Evolutionary conservation across 2,797 vertebrate genomes (phyloP).

Genomic region (Gymnothorax reevesii): DNA sequence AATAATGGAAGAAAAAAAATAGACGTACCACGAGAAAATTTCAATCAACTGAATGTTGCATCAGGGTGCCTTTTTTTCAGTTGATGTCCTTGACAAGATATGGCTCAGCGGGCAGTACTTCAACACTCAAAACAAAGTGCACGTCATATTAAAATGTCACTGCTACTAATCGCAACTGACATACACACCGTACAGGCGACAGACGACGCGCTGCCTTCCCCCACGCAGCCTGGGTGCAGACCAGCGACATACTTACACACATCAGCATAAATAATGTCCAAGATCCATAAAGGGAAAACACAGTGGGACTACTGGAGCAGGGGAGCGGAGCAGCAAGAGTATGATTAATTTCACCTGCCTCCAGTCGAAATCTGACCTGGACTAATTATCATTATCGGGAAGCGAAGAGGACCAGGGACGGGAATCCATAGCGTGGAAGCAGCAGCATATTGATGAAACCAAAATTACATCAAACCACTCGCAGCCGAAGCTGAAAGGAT

Average conservation of each 20-base stretch:
- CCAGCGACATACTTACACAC: slow-evolving; percentile 56
- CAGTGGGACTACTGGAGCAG: slow-evolving; percentile 34
- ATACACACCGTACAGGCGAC: not conserved
- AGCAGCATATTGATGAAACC: slow-evolving; percentile 10
- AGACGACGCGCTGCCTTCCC: slow-evolving; percentile 46
- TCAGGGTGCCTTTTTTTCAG: not conserved
- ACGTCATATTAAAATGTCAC: not conserved
- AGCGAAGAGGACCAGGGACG: slow-evolving; percentile 16
- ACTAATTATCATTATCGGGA: slow-evolving; percentile 29
- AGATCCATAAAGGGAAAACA: slow-evolving; percentile 54
- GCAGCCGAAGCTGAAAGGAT: slow-evolving; percentile 15
- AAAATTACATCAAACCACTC: slow-evolving; percentile 19
- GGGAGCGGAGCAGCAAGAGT: slow-evolving; percentile 22
- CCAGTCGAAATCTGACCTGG: not conserved
- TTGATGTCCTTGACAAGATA: not conserved
- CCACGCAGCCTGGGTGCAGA: slow-evolving; percentile 49
- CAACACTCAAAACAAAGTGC: not conserved
- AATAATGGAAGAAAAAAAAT: too few species aligned
- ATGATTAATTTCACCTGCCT: slow-evolving; percentile 34
- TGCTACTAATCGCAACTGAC: not conserved
- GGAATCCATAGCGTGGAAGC: slow-evolving; percentile 18
- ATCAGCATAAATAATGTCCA: slow-evolving; percentile 61
- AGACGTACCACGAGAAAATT: too few species aligned
- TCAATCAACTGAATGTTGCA: too few species aligned
- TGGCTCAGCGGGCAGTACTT: not conserved